Percentiles rank a stretch among this genome's conserved stretches.
Conservation (phyloP, 2,797 vertebrate genomes). For the Phrynocephalus guinanensis region DNA sequence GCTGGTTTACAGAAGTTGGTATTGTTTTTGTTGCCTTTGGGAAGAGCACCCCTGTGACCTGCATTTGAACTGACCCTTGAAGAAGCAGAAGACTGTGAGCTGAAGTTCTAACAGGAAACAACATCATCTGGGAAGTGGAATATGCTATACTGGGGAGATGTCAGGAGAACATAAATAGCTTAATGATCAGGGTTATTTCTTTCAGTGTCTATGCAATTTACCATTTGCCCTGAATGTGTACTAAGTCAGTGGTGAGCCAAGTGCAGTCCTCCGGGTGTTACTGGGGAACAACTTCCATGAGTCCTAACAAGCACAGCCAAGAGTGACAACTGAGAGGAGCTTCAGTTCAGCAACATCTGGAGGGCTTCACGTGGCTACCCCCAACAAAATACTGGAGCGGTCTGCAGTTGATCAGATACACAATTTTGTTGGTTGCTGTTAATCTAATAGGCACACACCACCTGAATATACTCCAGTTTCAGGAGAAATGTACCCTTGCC, state of each 20-base stretch:
- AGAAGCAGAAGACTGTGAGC: background rate
- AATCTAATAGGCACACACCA: background rate
- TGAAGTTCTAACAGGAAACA: background rate
- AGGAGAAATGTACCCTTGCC: background rate
- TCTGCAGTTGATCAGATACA: background rate
- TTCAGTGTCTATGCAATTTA: background rate
- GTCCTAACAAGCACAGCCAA: no score
- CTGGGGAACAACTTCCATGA: no score
- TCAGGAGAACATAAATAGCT: background rate
- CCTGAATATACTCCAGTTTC: background rate
- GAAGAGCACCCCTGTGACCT: background rate
- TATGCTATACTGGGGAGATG: background rate
- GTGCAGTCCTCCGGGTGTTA: no score
- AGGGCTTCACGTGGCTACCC: no score
- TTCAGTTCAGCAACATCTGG: no score
- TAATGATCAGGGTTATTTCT: background rate
- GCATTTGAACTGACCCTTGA: background rate
- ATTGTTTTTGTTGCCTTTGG: background rate
- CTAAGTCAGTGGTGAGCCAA: background rate
- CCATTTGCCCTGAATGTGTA: background rate
- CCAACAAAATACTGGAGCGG: background rate
- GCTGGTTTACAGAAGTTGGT: conserved; percentile 10
- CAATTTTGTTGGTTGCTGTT: background rate
- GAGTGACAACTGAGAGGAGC: no score
- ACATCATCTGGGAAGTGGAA: background rate